A percentile compares a stretch with the other conserved stretches of the same genome.
These are phyloP conservation scores for Ammodytes dubius DNA, from an alignment of 2,113 vertebrate genomes.

Conservation along the genomic window DNA sequence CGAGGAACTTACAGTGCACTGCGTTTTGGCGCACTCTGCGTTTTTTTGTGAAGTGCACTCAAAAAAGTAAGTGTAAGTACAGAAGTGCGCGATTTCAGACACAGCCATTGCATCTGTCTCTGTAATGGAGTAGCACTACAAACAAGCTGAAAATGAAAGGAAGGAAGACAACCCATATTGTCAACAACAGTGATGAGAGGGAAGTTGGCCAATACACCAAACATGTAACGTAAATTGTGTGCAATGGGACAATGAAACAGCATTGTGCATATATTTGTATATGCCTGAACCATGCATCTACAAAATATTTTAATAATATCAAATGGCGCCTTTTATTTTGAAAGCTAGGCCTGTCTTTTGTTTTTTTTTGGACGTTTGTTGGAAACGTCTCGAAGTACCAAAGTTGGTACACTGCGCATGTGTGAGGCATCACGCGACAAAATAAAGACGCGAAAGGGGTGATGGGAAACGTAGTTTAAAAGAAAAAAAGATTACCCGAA, in stretches of 20 bases:
- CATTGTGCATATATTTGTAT: not conserved
- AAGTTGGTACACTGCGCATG: not conserved
- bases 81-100: too few species aligned
- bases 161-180: not conserved
- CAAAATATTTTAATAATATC: too few species aligned
- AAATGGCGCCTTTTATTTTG: conserved; percentile 40
- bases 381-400: not conserved
- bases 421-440: conserved; percentile 26
- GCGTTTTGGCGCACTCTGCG: too few species aligned
- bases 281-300: not conserved
- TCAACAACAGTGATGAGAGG: not conserved
- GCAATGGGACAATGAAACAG: too few species aligned
- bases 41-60: too few species aligned
- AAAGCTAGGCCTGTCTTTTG: conserved; percentile 11
- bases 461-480: conserved; percentile 58
- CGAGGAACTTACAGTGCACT: too few species aligned
- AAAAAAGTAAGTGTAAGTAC: too few species aligned
- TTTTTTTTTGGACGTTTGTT: not conserved
- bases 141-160: too few species aligned
- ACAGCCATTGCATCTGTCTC: too few species aligned
- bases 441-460: not conserved
- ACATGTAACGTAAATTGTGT: too few species aligned
- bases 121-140: too few species aligned
- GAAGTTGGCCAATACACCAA: too few species aligned
- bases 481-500: conserved; percentile 56